Base-by-base conservation (phyloP, 2,797 vertebrate genomes). In the Yasuhikotakia modesta region DNA sequence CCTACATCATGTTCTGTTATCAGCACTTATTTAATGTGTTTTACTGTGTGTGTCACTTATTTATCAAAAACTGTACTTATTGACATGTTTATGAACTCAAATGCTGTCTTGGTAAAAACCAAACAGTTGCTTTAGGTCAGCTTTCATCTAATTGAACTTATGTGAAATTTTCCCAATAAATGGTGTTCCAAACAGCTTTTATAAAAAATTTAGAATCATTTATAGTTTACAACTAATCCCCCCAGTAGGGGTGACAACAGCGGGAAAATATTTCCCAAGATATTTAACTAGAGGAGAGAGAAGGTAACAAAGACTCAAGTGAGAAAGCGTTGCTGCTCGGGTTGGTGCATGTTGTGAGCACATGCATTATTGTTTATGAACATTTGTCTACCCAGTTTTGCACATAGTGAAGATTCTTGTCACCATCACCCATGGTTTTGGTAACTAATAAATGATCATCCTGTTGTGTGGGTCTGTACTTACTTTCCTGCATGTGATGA, bases 391-490 rank as follows among this genome's bases (percentile, higher is more conserved):
- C 46, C 58, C 11, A 2, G 14, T 27, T 32, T 48, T 61, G 11
- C 3, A 17, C 22, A 61, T 3, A n/a, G n/a, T n/a, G n/a, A n/a
- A n/a, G 24, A 61, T 46, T 16, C 22, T 46, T 61, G 30, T 72
- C 39, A 27, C 14, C 16, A 24, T 72, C 16, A 27, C n/a, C 14
- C 21, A 22, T 66, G 27, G 22, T 22, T 1, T 14, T 14, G 35
- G 32, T 55, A 48, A 22, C 13, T 52, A 8, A 73, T 52, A 21
- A 72, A 73, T 64, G 30, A 64, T 22, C 22, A 45, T 24, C 22
- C 57, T 30, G 13, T n/a, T 35, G 58, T 67, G 35, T 67, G 50
- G 17, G 52, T 67, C 73, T 32, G 50, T 45, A 21, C 58, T 16
- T 48, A 32, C 52, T 67, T 17, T 55, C 63, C 10, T 27, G 22